Conservation (phyloP, 2,797 vertebrate species). For the Coregonus suidteri region DNA sequence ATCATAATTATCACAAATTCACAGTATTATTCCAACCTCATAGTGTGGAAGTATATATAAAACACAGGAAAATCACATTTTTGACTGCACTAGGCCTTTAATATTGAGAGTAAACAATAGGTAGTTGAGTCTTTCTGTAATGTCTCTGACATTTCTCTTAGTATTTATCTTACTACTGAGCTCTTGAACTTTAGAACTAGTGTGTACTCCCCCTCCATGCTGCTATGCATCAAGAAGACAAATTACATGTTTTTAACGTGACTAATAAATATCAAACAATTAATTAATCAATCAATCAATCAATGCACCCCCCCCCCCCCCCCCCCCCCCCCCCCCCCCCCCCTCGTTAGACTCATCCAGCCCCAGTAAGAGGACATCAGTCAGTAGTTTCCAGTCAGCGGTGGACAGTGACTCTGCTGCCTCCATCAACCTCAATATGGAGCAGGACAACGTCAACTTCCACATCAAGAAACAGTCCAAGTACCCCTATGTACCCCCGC, state of each 20-base stretch:
- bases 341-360: slow-evolving; percentile 89
- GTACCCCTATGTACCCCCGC: slow-evolving; percentile 92
- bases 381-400: slow-evolving; percentile 98
- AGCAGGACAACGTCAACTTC: slow-evolving; percentile 99
- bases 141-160: neutral
- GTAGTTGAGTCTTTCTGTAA: neutral
- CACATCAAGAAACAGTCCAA: slow-evolving; percentile 99
- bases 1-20: no score
- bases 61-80: neutral
- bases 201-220: no score
- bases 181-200: neutral
- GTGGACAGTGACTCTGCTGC: slow-evolving; percentile 98
- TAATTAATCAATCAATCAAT: no score
- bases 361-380: slow-evolving; percentile 97
- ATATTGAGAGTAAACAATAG: neutral
- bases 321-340: neutral
- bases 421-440: slow-evolving; percentile 98
- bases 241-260: no score
- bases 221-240: no score
- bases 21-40: no score
- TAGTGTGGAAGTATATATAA: neutral
- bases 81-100: neutral
- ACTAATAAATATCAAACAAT: no score
- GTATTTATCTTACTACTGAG: neutral
- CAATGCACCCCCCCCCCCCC: no score